Evolutionary conservation across 2,888 invertebrate genomes (phyloP).

Genomic region (Perizoma affinitatum): DNA sequence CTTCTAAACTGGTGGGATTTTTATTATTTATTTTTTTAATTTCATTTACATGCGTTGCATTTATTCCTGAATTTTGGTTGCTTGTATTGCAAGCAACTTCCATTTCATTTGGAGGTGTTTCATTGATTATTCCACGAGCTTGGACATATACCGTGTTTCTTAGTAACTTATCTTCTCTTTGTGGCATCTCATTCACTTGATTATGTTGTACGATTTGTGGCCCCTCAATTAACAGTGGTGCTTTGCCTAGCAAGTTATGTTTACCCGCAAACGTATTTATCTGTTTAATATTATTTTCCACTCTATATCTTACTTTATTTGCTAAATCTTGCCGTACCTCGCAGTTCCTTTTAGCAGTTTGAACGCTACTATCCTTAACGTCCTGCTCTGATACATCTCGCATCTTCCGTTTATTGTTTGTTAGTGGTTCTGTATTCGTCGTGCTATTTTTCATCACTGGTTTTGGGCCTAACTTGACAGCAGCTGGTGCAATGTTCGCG

Average conservation of each 20-base stretch:
- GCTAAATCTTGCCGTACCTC: constrained; percentile 18
- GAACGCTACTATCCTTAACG: constrained; percentile 5
- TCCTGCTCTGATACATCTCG: constrained; percentile 8
- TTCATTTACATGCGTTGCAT: not conserved
- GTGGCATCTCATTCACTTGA: not conserved
- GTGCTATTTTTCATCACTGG: constrained; percentile 15
- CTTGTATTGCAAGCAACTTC: not conserved
- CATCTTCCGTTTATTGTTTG: constrained; percentile 14
- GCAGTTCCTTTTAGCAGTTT: constrained; percentile 2
- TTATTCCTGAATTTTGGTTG: not conserved
- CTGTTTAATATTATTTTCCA: not conserved
- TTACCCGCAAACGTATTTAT: not conserved
- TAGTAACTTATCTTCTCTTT: constrained; percentile 61
- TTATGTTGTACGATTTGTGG: not conserved
- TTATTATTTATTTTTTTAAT: not conserved
- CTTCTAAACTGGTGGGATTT: too few species aligned
- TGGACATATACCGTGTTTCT: constrained; percentile 74
- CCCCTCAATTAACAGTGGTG: not conserved
- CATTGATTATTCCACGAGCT: constrained; percentile 63
- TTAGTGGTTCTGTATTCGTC: constrained; percentile 17
- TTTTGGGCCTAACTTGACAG: constrained; percentile 13
- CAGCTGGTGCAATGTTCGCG: constrained; percentile 18
- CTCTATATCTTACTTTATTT: constrained; percentile 19
- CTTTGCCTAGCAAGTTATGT: not conserved
- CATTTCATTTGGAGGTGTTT: constrained; percentile 38